These are phyloP conservation scores for Taurulus bubalis DNA, from an alignment of 2,113 vertebrate species.

Conservation along the genomic window DNA sequence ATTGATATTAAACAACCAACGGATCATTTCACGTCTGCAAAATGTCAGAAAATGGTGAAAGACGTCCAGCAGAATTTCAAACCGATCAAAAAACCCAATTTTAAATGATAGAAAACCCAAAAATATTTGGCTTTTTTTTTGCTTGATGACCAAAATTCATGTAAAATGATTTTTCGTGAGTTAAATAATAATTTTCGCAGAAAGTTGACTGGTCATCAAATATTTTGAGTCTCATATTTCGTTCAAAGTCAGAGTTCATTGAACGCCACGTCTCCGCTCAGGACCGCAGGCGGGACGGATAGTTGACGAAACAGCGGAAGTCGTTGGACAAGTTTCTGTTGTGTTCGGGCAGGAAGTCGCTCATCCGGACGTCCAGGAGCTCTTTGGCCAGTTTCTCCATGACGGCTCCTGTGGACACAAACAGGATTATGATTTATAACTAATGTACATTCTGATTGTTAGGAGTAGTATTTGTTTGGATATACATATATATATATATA, in stretches of 20 bases:
- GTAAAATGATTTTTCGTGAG: background rate
- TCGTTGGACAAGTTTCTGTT: constrained; percentile 92
- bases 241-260: background rate
- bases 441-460: background rate
- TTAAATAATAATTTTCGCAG: background rate
- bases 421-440: background rate
- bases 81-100: background rate
- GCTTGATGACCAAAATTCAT: background rate
- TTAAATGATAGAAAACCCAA: background rate
- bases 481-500: too few species aligned
- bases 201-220: background rate
- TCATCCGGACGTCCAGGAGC: constrained; percentile 88
- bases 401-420: constrained; percentile 85
- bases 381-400: constrained; percentile 89
- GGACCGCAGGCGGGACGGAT: constrained; percentile 85
- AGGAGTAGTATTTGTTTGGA: too few species aligned
- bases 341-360: constrained; percentile 91
- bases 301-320: constrained; percentile 94
- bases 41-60: background rate
- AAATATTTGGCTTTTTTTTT: background rate
- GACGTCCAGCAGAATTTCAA: too few species aligned
- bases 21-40: too few species aligned
- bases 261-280: background rate
- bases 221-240: background rate
- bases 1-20: too few species aligned